Percentiles rank a stretch among this genome's conserved stretches.
Evolutionary conservation across 2,888 invertebrate genomes (phyloP).

Genomic region (Cheilosia pagana): DNA sequence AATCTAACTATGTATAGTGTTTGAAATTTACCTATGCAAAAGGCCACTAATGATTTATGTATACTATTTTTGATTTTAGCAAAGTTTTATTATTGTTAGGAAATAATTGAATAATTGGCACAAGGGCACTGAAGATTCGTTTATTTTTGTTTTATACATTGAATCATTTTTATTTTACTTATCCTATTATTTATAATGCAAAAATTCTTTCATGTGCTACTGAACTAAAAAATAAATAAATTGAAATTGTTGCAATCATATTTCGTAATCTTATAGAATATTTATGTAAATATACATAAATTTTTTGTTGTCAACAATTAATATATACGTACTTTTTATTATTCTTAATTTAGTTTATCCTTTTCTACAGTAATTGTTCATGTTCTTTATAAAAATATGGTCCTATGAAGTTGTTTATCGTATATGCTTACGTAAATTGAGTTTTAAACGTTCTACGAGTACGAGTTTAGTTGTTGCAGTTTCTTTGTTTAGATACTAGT

Average conservation of each 20-base stretch:
- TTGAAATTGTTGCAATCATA: neutral
- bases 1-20: slow-evolving; percentile 39
- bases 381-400: slow-evolving; percentile 72
- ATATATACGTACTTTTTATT: slow-evolving; percentile 2
- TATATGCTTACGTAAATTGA: slow-evolving; percentile 31
- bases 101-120: slow-evolving; percentile 63
- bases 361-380: slow-evolving; percentile 51
- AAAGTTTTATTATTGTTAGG: slow-evolving; percentile 2
- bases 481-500: neutral
- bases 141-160: neutral
- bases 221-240: neutral
- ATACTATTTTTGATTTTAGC: slow-evolving; percentile 11
- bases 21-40: slow-evolving; percentile 51
- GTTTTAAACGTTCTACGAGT: slow-evolving; percentile 38
- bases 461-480: slow-evolving; percentile 20
- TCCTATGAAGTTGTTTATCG: slow-evolving; percentile 62
- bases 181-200: neutral
- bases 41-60: slow-evolving; percentile 69
- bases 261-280: neutral
- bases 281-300: neutral
- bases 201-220: neutral
- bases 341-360: neutral
- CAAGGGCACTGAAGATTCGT: slow-evolving; percentile 50
- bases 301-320: slow-evolving; percentile 29
- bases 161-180: too few species aligned